Evolutionary conservation across 2,113 vertebrate genomes (phyloP), one percentile per base, ranked within the genome.

Genomic region (Coracopsis vasa): DNA sequence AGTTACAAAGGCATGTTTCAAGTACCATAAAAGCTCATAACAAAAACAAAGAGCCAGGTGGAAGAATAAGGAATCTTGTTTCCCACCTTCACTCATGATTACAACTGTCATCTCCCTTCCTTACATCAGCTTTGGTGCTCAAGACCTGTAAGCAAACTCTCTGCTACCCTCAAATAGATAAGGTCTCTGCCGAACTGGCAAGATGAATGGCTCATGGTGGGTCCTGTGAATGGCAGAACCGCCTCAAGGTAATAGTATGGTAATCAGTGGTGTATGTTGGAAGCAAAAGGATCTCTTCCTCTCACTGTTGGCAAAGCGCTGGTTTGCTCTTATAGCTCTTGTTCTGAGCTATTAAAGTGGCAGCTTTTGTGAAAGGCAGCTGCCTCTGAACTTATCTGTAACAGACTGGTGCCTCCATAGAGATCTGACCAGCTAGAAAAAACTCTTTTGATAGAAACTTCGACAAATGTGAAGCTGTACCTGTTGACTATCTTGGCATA

Each of bases 61-160:
- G 16, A 80, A 58, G 15, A 4, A 90, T 9, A 28, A 85, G 5
- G 9, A 47, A 51, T 51, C 28, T 83, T 4, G 2, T 67, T 64
- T 64, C 21, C 33, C 27, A 25, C 7, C 5, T 21, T 5, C 0
- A 0, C 24, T 86, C 18, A 13, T 4, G 4, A 54, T 27, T 31
- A 47, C 27, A 88, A 48, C 8, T n/a, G 9, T 11, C 42, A 64
- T 33, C 33, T 50, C 81, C 17, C 35, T 78, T 15, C 33, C 17
- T 85, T 37, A 33, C 0, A 3, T 20, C 45, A 85, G 50, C 39
- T 74, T 28, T 54, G 44, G 27, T 72, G 39, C 71, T 60, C 23
- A 39, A 70, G 39, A 75, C 25, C 19, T 7, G 5, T 3, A 60
- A 58, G 31, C 24, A 83, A 31, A 56, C 37, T 28, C 51, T 41